A percentile compares a stretch with the other conserved stretches of the same genome.
Conservation (phyloP, 2,888 invertebrate species). For the Boloria euphrosyne region DNA sequence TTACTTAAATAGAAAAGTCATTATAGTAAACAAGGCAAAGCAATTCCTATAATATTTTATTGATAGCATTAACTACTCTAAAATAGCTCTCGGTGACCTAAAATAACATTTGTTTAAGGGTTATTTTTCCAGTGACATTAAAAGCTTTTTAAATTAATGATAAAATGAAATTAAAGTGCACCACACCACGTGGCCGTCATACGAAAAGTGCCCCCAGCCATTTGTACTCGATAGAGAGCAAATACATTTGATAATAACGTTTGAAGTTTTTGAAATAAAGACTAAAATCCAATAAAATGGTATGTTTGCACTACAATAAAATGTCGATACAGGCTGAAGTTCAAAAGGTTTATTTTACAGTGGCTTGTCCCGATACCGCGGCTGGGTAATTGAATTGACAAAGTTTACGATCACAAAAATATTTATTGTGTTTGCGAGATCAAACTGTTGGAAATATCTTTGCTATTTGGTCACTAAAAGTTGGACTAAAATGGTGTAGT, state of each 20-base stretch:
- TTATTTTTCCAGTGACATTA: slow-evolving; percentile 25
- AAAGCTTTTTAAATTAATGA: slow-evolving; percentile 42
- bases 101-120: slow-evolving; percentile 9
- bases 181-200: slow-evolving; percentile 29
- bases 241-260: slow-evolving; percentile 4
- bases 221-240: slow-evolving; percentile 22
- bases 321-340: slow-evolving; percentile 45
- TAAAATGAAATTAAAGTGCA: slow-evolving; percentile 39
- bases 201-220: slow-evolving; percentile 31
- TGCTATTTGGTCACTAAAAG: slow-evolving; percentile 11
- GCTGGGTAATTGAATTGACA: slow-evolving; percentile 65
- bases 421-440: slow-evolving; percentile 43
- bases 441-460: slow-evolving; percentile 28
- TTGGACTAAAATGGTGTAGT: background rate
- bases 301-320: slow-evolving; percentile 15
- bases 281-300: slow-evolving; percentile 18
- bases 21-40: too few species aligned
- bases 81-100: background rate
- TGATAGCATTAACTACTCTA: background rate
- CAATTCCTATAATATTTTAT: background rate
- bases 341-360: slow-evolving; percentile 69
- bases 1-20: too few species aligned
- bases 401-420: slow-evolving; percentile 64
- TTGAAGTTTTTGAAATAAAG: slow-evolving; percentile 11
- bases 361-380: slow-evolving; percentile 58